Evolutionary conservation across 2,888 invertebrate species (phyloP).

Genomic region (Griposia aprilina): DNA sequence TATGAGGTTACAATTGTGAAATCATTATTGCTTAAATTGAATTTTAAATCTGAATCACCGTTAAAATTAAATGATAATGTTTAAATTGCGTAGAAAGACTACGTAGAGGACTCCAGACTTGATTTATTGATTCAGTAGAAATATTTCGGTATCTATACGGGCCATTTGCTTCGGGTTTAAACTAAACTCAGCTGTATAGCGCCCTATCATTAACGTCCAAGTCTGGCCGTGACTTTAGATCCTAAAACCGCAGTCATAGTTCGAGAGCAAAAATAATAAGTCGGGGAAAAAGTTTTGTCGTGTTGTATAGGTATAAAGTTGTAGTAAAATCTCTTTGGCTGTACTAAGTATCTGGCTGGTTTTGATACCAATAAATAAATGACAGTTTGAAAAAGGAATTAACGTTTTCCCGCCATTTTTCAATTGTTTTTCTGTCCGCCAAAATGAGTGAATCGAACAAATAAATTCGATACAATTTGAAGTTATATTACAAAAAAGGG

Average conservation of each 20-base stretch:
- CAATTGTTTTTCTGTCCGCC: too few species aligned
- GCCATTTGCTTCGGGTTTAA: conserved; percentile 35
- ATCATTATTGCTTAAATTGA: conserved; percentile 27
- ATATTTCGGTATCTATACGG: conserved; percentile 35
- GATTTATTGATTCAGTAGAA: conserved; percentile 52
- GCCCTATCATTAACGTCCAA: conserved; percentile 29
- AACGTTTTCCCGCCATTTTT: too few species aligned
- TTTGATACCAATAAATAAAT: too few species aligned
- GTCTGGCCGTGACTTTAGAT: conserved; percentile 15
- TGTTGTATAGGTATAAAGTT: too few species aligned
- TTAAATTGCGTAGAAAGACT: not conserved
- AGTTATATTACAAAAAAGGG: too few species aligned
- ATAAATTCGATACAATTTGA: too few species aligned
- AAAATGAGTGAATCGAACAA: too few species aligned
- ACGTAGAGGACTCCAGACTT: conserved; percentile 2
- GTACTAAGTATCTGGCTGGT: too few species aligned
- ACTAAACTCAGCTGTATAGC: conserved; percentile 32
- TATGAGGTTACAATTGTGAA: conserved; percentile 56
- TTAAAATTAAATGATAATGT: conserved; percentile 21
- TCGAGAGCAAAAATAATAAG: conserved; percentile 1
- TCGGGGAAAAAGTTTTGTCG: too few species aligned
- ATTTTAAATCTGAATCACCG: conserved; percentile 13
- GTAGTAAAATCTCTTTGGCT: too few species aligned
- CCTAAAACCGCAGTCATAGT: conserved; percentile 39
- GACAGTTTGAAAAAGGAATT: too few species aligned